phyloP scores from a whole-genome alignment of 2,888 invertebrate species.

The Prionchulus punctatus region DNA sequence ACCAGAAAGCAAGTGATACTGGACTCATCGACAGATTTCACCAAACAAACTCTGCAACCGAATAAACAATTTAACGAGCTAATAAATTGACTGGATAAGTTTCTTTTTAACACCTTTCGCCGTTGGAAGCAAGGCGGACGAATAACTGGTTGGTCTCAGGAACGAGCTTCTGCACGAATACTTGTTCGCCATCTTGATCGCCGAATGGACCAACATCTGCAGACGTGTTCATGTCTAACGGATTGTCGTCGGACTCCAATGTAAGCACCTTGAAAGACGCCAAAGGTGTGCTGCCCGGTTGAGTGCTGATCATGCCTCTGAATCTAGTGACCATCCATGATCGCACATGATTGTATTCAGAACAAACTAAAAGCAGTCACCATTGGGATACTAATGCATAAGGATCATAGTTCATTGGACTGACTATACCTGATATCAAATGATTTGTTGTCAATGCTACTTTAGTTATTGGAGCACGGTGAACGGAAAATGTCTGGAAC shows the following conservation, averaged over 20 bases:
- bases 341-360: slow-evolving; percentile 91
- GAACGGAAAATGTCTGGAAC: slow-evolving; percentile 93
- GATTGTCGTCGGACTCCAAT: slow-evolving; percentile 40
- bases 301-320: slow-evolving; percentile 94
- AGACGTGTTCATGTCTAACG: neutral
- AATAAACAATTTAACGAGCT: too few species aligned
- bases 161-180: slow-evolving; percentile 92
- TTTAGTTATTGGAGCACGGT: slow-evolving; percentile 84
- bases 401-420: neutral
- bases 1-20: slow-evolving; percentile 87
- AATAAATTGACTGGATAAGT: neutral
- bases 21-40: slow-evolving; percentile 80
- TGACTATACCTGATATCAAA: slow-evolving; percentile 56
- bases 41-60: slow-evolving; percentile 62
- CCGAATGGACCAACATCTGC: slow-evolving; percentile 62
- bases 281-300: slow-evolving; percentile 90
- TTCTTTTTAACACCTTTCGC: slow-evolving; percentile 50
- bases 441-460: slow-evolving; percentile 78
- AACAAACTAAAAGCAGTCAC: slow-evolving; percentile 45
- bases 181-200: slow-evolving; percentile 92
- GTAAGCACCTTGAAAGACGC: slow-evolving; percentile 93
- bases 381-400: too few species aligned
- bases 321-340: slow-evolving; percentile 94
- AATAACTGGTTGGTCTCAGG: slow-evolving; percentile 89
- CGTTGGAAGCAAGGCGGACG: slow-evolving; percentile 81